These are phyloP conservation scores for Crambe crambe DNA, from an alignment of 37 sponge, comb jelly and placozoan species.

Conservation along the genomic window DNA sequence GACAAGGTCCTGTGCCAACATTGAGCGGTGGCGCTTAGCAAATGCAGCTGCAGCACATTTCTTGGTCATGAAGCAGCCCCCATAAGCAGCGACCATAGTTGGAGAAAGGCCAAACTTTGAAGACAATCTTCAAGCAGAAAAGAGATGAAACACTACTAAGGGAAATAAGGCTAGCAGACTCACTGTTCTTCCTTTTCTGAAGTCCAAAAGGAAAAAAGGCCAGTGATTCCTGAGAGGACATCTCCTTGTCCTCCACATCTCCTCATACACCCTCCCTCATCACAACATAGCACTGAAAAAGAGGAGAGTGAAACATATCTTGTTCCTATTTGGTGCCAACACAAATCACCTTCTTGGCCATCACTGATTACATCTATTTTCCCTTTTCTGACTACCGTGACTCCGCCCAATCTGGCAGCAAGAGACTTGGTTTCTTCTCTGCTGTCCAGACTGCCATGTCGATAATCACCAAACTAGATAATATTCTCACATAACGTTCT, in stretches of 20 bases:
- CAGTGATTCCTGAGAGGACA: conserved; percentile 86
- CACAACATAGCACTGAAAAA: conserved; percentile 58
- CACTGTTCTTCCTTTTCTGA: conserved; percentile 41
- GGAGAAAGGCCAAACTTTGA: conserved; percentile 6
- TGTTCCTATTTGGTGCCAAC: background rate
- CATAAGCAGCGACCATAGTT: conserved; percentile 68
- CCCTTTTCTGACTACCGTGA: conserved; percentile 84
- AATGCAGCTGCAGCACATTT: conserved; percentile 65
- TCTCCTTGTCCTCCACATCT: conserved; percentile 98
- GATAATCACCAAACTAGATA: conserved; percentile 23
- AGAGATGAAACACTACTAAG: background rate
- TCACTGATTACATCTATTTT: conserved; percentile 76
- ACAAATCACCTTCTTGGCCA: conserved; percentile 56
- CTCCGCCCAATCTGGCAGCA: conserved; percentile 66
- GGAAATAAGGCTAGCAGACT: background rate
- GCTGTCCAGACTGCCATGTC: background rate
- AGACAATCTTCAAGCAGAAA: background rate
- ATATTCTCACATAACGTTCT: background rate
- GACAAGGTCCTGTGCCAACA: conserved; percentile 83
- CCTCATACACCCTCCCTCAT: conserved; percentile 67
- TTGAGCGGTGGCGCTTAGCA: conserved; percentile 65
- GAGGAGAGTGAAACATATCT: background rate
- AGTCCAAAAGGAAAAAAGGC: conserved; percentile 86
- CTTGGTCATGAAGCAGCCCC: conserved; percentile 75
- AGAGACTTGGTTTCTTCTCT: conserved; percentile 39